Evolutionary conservation across 2,113 vertebrate genomes (phyloP), one percentile per base, ranked within the genome.

Genomic region (Corythornis vintsioides): DNA sequence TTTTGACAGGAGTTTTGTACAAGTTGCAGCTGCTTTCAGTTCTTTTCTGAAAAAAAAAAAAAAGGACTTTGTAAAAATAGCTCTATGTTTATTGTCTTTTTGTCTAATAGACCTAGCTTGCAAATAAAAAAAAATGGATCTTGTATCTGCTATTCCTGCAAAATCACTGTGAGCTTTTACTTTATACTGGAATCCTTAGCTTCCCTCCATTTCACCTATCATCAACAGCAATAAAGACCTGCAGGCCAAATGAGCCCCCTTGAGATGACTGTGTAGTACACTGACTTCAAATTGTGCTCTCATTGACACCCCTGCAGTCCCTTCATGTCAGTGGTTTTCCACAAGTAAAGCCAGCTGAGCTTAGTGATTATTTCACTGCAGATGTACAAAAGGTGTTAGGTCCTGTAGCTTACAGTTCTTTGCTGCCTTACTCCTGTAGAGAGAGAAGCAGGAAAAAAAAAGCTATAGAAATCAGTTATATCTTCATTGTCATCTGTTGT

Each of bases 141-240:
- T 48, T 86, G 6, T 42, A 72, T 45, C 29, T 86, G 31, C 35
- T 26, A 33, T 43, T 88, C 73, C 57, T 76, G n/a, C 24, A 84
- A 65, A 78, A 28, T 86, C 80, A 82, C 48, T 2, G 0, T 40
- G 35, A 63, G 70, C 43, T 95, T 91, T 75, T 71, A 42, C 35
- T 75, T 45, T 42, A 13, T 50, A 50, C 48, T 50, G 22, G 22
- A 50, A 92, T n/a, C 35, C 6, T 45, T 61, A 75, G 11, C 70
- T 61, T 65, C 45, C 22, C 29, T 72, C 13, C 50, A 26, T 93
- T 78, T 92, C 40, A 47, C 77, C 38, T 42, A 15, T 53, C n/a
- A 84, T 28, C 66, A 82, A 1, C 53, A 90, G 53, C 67, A 86
- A 77, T 86, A 86, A 91, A 93, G 83, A 83, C 61, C 72, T 88